Conservation (phyloP, 2,888 invertebrate species). For the Drosophila peninsularis region DNA sequence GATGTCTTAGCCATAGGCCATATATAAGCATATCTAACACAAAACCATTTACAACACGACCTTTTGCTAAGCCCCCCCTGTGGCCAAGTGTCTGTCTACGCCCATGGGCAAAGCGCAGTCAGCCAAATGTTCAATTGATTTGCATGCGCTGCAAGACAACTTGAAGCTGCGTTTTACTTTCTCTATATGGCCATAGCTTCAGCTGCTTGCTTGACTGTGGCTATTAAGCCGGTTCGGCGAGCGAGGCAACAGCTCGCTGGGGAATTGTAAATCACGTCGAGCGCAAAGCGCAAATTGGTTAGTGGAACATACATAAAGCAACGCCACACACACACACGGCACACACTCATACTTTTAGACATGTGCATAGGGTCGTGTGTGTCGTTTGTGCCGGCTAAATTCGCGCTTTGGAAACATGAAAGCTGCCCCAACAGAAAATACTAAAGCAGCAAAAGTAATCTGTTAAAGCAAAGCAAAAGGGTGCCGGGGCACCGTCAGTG, state of each 20-base stretch:
- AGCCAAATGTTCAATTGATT: constrained; percentile 74
- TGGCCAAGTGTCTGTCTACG: background rate
- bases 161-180: constrained; percentile 17
- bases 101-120: constrained; percentile 15
- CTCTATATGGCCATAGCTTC: constrained; percentile 9
- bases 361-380: constrained; percentile 22
- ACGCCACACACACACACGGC: constrained; percentile 13
- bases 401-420: constrained; percentile 68
- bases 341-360: background rate
- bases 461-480: constrained; percentile 28
- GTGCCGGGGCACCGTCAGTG: constrained; percentile 6
- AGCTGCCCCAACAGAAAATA: constrained; percentile 48
- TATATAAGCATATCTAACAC: background rate
- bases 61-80: background rate
- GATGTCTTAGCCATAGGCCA: background rate
- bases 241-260: constrained; percentile 64
- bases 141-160: constrained; percentile 54
- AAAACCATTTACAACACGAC: background rate
- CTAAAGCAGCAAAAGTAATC: constrained; percentile 64
- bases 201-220: constrained; percentile 23
- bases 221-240: constrained; percentile 45
- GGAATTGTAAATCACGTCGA: constrained; percentile 77
- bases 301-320: constrained; percentile 57
- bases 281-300: constrained; percentile 72
- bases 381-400: constrained; percentile 43